Evolutionary conservation across 2,113 vertebrate genomes (phyloP).

Genomic region (Oxyura jamaicensis): DNA sequence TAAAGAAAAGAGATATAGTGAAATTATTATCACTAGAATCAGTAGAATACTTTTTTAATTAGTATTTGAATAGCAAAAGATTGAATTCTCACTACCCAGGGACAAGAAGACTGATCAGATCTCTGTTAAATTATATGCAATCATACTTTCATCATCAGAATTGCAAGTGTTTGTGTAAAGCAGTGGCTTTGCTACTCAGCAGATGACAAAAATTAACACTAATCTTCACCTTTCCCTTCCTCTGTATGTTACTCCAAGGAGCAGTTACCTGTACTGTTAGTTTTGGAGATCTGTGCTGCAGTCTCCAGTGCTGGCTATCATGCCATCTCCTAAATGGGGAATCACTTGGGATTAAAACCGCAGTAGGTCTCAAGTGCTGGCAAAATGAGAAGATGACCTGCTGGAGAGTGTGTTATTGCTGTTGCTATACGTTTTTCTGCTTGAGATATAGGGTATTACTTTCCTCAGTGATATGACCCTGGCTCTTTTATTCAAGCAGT

Average conservation of each 20-base stretch:
- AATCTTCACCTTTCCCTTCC: background rate
- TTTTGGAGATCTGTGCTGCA: background rate
- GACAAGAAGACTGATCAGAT: slow-evolving; percentile 40
- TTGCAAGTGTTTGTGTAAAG: background rate
- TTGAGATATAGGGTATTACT: no score
- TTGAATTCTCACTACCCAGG: slow-evolving; percentile 59
- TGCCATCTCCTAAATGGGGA: background rate
- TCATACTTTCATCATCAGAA: slow-evolving; percentile 53
- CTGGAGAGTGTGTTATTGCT: rapidly evolving
- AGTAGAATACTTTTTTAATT: slow-evolving; percentile 67
- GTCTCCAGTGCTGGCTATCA: background rate
- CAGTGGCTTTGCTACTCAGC: background rate
- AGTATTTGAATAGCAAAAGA: slow-evolving; percentile 71
- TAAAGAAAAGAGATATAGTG: slow-evolving; percentile 71
- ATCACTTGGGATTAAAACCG: background rate
- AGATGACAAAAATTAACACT: background rate
- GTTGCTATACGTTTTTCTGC: rapidly evolving
- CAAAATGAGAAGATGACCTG: background rate
- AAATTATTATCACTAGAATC: slow-evolving; percentile 70
- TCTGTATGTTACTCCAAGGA: background rate
- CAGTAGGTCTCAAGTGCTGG: background rate
- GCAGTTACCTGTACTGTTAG: background rate
- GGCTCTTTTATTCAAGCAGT: background rate
- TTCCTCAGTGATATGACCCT: background rate
- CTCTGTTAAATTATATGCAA: slow-evolving; percentile 54